Evolutionary conservation across 2,888 invertebrate species (phyloP), one percentile per base, ranked within the genome.

Genomic region (Eupithecia exiguata): DNA sequence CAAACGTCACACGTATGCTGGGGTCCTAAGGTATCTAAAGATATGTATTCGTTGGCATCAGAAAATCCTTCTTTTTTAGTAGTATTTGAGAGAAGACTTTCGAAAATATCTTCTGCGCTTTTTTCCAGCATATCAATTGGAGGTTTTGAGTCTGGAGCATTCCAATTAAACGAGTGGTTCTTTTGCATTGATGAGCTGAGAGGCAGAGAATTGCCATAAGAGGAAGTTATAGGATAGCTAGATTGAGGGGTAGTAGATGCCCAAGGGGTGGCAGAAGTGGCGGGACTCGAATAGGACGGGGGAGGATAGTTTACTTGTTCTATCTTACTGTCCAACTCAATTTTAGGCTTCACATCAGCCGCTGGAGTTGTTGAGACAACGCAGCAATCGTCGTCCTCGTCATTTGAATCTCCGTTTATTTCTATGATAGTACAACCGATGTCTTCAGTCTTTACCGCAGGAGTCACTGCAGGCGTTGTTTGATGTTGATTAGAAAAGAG

Each of bases 11-110:
- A 96, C 0, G 95, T 95, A 75, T 94, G 95, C 70, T 95, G 95
- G 1, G 95, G 95, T 1, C 96, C 96, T 79, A 96, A 88, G 40
- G 95, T 95, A 75, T 96, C 96, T 76, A 96, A 87, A 0, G 96
- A 96, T 78, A 96, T 96, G 81, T 96, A 96, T 88, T 96, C 96
- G 75, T 95, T 96, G 0, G 91, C 88, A 76, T 94, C 91, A 18
- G 92, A 87, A 70, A 87, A 81, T 68, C 85, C 87, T 79, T 94
- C 92, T 78, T 94, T 93, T 79, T 92, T 94, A 1, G 90, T 87
- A 0, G 90, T 82, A 62, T 86, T 87, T 1, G 92, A 92, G n/a
- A 94, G 80, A 5, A 95, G 84, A 74, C 93, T 94, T 79, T 92
- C 92, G 77, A 94, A 94, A 38, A 94, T 92, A 68, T 94, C 94